Conservation (phyloP, 2,797 vertebrate species). For the Borostomias antarcticus region DNA sequence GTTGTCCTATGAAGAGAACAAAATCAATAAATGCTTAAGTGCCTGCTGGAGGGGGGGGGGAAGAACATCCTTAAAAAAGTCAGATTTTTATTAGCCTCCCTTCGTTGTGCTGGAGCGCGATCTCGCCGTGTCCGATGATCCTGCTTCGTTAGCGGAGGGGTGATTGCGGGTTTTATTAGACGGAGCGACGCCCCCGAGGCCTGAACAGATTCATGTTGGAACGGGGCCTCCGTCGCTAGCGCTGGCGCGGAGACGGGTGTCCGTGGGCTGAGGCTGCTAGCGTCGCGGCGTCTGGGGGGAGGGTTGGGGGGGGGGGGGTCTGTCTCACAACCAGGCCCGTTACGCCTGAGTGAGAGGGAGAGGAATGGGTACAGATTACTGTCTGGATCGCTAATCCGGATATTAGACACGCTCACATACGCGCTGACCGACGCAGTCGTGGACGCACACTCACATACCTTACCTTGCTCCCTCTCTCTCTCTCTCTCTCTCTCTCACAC, state of each 20-base stretch:
- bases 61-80: constrained; percentile 23
- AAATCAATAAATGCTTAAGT: constrained; percentile 24
- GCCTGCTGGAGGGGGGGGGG: background rate
- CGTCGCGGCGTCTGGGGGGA: too few relatives aligned
- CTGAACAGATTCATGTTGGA: background rate
- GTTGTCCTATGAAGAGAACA: constrained; percentile 13
- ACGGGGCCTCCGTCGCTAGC: background rate
- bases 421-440: constrained; percentile 5
- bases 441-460: background rate
- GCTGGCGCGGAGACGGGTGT: background rate
- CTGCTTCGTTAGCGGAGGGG: constrained; percentile 26
- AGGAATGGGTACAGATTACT: constrained; percentile 26
- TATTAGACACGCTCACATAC: constrained; percentile 27
- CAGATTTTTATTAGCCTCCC: too few relatives aligned
- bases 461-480: too few relatives aligned
- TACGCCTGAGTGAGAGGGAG: background rate
- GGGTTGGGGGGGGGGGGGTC: too few relatives aligned
- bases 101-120: background rate
- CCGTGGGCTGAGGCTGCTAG: constrained; percentile 6
- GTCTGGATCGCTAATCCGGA: constrained; percentile 31
- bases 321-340: too few relatives aligned
- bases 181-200: constrained; percentile 33
- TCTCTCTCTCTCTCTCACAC: too few relatives aligned
- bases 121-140: constrained; percentile 20
- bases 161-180: constrained; percentile 32